Percentiles rank a stretch among this genome's conserved stretches.
Conservation (phyloP, 2,113 vertebrate genomes). For the Cygnus buccinator region DNA sequence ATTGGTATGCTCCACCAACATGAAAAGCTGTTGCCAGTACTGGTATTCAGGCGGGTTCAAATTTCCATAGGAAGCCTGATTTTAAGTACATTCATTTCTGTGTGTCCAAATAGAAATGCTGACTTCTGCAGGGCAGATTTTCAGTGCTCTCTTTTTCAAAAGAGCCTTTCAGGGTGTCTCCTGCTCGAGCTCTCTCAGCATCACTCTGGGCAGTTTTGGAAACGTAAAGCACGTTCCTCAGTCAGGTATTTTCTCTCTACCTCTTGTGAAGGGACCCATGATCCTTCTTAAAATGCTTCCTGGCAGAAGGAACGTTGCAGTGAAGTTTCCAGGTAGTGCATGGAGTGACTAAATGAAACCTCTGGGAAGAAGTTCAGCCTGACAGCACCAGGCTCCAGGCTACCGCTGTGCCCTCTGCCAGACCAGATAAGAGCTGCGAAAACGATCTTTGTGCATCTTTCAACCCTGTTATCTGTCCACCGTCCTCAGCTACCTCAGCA, state of each 20-base stretch:
- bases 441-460: not conserved
- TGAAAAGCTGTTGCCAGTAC: not conserved
- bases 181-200: not conserved
- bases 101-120: conserved; percentile 22
- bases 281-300: not conserved
- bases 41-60: not conserved
- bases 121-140: conserved; percentile 13
- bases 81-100: conserved; percentile 5
- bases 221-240: not conserved
- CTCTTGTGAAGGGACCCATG: not conserved
- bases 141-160: not conserved
- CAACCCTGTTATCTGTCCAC: not conserved
- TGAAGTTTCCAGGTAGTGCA: not conserved
- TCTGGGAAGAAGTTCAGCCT: not conserved
- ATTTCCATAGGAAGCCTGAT: not conserved
- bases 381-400: not conserved
- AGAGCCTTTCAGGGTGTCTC: not conserved
- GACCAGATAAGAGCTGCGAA: not conserved
- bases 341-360: not conserved
- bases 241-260: not conserved
- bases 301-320: not conserved
- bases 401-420: not conserved
- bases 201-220: not conserved
- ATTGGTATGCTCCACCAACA: not conserved
- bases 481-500: not conserved